phyloP scores from a whole-genome alignment of 1,140 invertebrate species.

The Galleria mellonella region DNA sequence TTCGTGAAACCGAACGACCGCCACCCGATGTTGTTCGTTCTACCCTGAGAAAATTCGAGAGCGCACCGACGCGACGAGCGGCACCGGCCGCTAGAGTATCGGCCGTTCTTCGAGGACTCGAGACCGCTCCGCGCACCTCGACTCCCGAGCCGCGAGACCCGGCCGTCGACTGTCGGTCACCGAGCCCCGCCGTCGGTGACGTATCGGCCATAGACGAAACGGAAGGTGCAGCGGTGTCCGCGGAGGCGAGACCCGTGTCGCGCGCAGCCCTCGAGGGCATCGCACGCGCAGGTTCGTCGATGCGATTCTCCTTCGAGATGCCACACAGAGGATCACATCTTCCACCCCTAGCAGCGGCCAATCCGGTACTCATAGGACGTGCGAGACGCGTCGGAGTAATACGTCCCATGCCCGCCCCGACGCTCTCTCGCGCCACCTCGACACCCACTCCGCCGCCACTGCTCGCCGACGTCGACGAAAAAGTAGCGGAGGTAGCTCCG shows the following conservation, averaged over 20 bases:
- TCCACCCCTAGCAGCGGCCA: slow-evolving; percentile 68
- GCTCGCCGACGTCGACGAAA: slow-evolving; percentile 19
- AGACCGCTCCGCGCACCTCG: slow-evolving; percentile 37
- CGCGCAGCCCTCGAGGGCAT: slow-evolving; percentile 80
- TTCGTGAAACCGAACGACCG: slow-evolving; percentile 86
- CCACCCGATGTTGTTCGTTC: slow-evolving; percentile 90
- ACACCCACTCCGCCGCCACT: slow-evolving; percentile 16
- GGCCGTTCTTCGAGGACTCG: slow-evolving; percentile 44
- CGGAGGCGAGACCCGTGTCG: slow-evolving; percentile 60
- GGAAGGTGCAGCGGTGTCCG: slow-evolving; percentile 15
- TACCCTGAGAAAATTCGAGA: slow-evolving; percentile 88
- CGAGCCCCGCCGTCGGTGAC: slow-evolving; percentile 31
- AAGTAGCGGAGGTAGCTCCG: slow-evolving; percentile 33
- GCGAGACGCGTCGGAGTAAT: slow-evolving; percentile 76
- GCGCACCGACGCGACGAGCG: slow-evolving; percentile 74
- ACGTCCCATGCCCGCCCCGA: slow-evolving; percentile 74
- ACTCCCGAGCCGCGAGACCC: slow-evolving; percentile 49
- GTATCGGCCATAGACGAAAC: slow-evolving; percentile 34
- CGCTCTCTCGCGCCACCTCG: slow-evolving; percentile 17
- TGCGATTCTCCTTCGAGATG: slow-evolving; percentile 77
- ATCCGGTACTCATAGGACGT: slow-evolving; percentile 47
- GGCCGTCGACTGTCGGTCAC: slow-evolving; percentile 22
- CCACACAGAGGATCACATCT: slow-evolving; percentile 65
- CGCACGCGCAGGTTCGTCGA: slow-evolving; percentile 77
- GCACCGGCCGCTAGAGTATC: slow-evolving; percentile 54